phyloP scores from a whole-genome alignment of 2,113 vertebrate genomes.

The Caretta caretta region DNA sequence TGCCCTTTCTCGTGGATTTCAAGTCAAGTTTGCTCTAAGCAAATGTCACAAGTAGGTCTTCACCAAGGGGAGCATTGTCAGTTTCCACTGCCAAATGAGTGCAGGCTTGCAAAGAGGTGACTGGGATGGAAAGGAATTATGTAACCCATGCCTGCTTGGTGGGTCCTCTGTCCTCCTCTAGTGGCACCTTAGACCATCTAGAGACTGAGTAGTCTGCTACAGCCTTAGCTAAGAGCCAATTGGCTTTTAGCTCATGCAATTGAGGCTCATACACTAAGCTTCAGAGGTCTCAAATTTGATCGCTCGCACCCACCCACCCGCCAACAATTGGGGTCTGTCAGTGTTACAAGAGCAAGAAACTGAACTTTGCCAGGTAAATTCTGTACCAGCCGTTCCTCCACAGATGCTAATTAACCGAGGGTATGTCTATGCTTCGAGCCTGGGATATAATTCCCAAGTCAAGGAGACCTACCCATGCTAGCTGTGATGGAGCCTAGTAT shows the following conservation, averaged over 20 bases:
- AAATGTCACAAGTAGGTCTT: neutral
- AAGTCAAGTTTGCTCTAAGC: neutral
- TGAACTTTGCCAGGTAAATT: neutral
- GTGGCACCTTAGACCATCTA: too few relatives aligned
- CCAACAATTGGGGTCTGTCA: too few relatives aligned
- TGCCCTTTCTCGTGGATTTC: neutral
- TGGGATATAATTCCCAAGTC: neutral
- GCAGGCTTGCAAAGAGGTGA: neutral
- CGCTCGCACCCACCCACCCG: too few relatives aligned
- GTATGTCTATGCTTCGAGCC: neutral
- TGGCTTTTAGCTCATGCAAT: too few relatives aligned
- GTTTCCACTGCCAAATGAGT: neutral
- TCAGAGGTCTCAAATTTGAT: too few relatives aligned
- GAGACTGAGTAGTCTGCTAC: too few relatives aligned
- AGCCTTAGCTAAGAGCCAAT: too few relatives aligned
- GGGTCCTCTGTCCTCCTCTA: too few relatives aligned
- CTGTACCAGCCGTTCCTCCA: neutral
- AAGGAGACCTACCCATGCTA: neutral
- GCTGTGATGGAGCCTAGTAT: neutral
- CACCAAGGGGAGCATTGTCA: neutral
- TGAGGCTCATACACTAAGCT: too few relatives aligned
- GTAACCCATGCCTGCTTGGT: too few relatives aligned
- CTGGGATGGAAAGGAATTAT: neutral
- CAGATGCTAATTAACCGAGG: neutral
- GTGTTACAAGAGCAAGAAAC: neutral